Percentiles rank a stretch among this genome's conserved stretches.
Evolutionary conservation across 2,888 invertebrate species (phyloP).

Genomic region (Acanthococcus lagerstroemiae): DNA sequence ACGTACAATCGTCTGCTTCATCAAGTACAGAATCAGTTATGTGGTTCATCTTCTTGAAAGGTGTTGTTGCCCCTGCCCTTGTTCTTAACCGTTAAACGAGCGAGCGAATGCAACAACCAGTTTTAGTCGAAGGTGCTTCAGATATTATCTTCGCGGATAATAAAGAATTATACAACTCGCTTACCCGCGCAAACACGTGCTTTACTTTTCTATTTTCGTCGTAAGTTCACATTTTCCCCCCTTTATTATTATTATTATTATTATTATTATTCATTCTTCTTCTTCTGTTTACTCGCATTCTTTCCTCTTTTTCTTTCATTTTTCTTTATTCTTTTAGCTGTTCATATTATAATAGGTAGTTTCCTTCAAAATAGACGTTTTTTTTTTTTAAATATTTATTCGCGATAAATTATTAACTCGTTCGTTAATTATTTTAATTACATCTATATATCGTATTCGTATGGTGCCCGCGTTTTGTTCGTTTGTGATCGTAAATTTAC

Average conservation of each 20-base stretch:
- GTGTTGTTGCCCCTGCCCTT: conserved; percentile 29
- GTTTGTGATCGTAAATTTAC: too few species aligned
- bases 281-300: background rate
- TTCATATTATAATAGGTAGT: too few species aligned
- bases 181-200: conserved; percentile 22
- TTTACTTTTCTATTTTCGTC: background rate
- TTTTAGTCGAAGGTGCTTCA: conserved; percentile 20
- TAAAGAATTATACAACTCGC: conserved; percentile 28
- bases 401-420: too few species aligned
- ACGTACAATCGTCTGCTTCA: conserved; percentile 1
- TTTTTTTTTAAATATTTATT: too few species aligned
- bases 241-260: background rate
- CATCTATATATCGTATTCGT: too few species aligned
- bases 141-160: conserved; percentile 14
- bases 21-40: conserved; percentile 18
- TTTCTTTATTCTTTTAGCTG: background rate
- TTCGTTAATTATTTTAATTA: too few species aligned
- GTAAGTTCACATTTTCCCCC: background rate
- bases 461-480: too few species aligned
- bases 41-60: conserved; percentile 23
- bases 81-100: conserved; percentile 25
- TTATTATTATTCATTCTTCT: background rate
- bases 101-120: conserved; percentile 18
- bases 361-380: too few species aligned
- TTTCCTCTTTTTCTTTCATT: background rate